Base-by-base conservation (phyloP, 2,113 vertebrate genomes). In the Phalacrocorax brasilianus region DNA sequence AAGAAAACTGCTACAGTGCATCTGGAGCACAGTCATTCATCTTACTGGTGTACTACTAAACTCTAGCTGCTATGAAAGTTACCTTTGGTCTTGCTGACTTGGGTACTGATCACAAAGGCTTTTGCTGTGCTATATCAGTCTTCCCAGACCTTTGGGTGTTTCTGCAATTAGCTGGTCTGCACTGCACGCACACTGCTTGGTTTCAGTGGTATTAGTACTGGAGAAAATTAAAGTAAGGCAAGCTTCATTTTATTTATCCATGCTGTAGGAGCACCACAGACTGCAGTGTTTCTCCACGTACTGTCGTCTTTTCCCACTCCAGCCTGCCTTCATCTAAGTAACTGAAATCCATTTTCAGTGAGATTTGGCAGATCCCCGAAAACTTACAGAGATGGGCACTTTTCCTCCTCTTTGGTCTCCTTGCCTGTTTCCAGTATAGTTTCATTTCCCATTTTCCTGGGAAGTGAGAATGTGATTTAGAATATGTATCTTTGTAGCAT, bases 21-120 rank as follows among this genome's bases (percentile, higher is more conserved):
- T 40, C 45, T 79, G 53, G 53, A 76, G 78, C 0, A 0, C 44
- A 65, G 22, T 61, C 58, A 52, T 5, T 73, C 45, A 32, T 6
- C 27, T 93, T 35, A 35, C 27, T 62, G 65, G 47, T 62, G 42
- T 67, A 6, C 27, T 63, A 38, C 45, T 33, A 32, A 91, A 55
- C 70, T 70, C 24, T 7, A 49, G 33, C 67, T 89, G 52, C 52
- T 59, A 5, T 14, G 30, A 55, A 55, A 56, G 27, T n/a, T 73
- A 49, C 32, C 63, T 90, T 68, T 88, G 44, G 32, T 73, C n/a
- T 66, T 58, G 24, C 44, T 83, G 50, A 8, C 22, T 45, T 53
- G n/a, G 49, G 33, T 61, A 49, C 45, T 38, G 45, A 15, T 32
- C 8, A 22, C 63, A 73, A 20, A 78, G 35, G 20, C 35, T 38